These are phyloP conservation scores for Callyntrura sp. DNA, from an alignment of 2,888 invertebrate species.

Conservation along the genomic window DNA sequence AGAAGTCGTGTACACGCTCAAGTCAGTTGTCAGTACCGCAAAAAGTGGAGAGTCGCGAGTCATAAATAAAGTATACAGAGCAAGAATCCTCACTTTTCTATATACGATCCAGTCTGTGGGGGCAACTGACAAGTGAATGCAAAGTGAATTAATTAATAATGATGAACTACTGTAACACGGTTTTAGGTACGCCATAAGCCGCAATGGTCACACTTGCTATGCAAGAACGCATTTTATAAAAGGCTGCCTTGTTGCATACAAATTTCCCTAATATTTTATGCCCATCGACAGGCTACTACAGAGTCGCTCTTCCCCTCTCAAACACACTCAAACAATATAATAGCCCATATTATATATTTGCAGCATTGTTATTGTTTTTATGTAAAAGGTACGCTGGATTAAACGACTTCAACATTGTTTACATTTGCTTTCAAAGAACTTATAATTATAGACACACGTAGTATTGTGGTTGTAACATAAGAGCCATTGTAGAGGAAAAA, in stretches of 20 bases:
- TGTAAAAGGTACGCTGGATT: background rate
- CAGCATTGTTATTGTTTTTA: background rate
- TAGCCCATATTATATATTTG: background rate
- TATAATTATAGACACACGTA: slow-evolving; percentile 34
- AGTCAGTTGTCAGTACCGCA: no score
- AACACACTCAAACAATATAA: background rate
- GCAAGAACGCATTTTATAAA: background rate
- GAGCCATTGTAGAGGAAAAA: background rate
- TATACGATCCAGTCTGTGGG: background rate
- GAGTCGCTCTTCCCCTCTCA: no score
- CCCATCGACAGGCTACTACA: background rate
- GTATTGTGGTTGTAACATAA: background rate
- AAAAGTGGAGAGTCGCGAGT: no score
- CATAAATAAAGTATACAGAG: background rate
- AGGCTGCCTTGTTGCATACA: background rate
- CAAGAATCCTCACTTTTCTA: background rate
- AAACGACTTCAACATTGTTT: slow-evolving; percentile 28
- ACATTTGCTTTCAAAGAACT: slow-evolving; percentile 25
- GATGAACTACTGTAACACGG: slow-evolving; percentile 43
- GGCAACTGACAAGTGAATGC: background rate
- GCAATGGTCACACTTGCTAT: slow-evolving; percentile 27
- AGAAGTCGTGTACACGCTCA: background rate
- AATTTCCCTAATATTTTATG: slow-evolving; percentile 9
- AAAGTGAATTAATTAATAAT: slow-evolving; percentile 34
- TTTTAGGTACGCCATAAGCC: slow-evolving; percentile 19